Conservation (phyloP, 2,888 invertebrate species). For the Cephus spinipes region DNA sequence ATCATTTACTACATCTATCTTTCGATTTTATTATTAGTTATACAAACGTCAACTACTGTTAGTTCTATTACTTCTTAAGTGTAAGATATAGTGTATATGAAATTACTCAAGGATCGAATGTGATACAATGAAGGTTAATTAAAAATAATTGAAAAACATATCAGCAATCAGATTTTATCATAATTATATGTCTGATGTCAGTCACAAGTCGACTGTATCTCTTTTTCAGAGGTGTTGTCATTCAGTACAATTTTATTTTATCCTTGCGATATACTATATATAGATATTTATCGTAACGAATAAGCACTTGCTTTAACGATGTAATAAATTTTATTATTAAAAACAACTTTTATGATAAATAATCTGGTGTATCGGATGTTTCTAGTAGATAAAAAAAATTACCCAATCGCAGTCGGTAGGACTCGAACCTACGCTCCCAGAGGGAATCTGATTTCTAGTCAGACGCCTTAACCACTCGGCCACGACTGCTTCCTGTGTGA, state of each 20-base stretch:
- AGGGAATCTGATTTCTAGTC: conserved; percentile 92
- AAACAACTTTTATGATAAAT: background rate
- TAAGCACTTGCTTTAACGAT: background rate
- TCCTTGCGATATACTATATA: background rate
- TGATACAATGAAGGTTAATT: background rate
- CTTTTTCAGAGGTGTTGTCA: background rate
- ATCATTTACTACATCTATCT: background rate
- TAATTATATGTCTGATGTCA: background rate
- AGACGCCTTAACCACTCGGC: conserved; percentile 91
- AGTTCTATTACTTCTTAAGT: background rate
- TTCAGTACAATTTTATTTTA: background rate
- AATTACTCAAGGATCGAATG: background rate
- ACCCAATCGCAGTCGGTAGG: conserved; percentile 80
- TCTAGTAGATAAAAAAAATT: background rate
- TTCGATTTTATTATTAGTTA: background rate
- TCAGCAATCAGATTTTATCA: background rate
- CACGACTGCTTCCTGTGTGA: conserved; percentile 74
- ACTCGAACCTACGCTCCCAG: conserved; percentile 92
- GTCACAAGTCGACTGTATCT: background rate
- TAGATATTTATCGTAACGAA: no score
- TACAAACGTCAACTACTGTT: background rate
- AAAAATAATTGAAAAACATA: background rate
- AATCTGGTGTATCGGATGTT: background rate
- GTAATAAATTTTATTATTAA: background rate
- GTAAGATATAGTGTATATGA: background rate